A percentile compares a stretch with the other conserved stretches of the same genome.
These are phyloP conservation scores for Chiroxiphia lanceolata DNA, from an alignment of 2,797 vertebrate genomes.

Conservation along the genomic window DNA sequence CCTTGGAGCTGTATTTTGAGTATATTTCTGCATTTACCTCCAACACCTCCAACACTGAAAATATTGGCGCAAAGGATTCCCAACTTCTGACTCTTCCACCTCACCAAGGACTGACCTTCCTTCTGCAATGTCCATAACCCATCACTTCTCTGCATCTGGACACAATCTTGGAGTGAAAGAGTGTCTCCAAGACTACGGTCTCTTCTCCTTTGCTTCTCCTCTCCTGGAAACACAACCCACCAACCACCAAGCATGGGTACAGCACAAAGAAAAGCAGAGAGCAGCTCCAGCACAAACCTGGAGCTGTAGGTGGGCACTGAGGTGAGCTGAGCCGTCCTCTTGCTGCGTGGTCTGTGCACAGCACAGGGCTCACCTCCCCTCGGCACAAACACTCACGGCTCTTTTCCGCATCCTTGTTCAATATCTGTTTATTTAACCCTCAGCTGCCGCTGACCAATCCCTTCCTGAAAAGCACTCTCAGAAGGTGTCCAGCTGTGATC, in stretches of 20 bases:
- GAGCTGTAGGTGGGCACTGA: not conserved
- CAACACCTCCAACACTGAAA: not conserved
- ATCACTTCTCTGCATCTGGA: not conserved
- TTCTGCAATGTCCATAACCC: not conserved
- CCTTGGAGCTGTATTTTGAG: not conserved
- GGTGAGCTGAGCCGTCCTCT: not conserved
- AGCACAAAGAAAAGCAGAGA: not conserved
- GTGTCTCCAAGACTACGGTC: not conserved
- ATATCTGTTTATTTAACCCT: not conserved
- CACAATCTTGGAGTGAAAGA: not conserved
- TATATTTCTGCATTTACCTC: not conserved
- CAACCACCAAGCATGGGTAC: fast-evolving
- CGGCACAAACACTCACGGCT: fast-evolving
- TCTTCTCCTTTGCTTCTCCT: not conserved
- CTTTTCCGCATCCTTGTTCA: not conserved
- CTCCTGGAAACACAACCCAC: not conserved
- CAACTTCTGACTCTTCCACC: not conserved
- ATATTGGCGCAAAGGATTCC: not conserved
- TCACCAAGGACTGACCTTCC: not conserved
- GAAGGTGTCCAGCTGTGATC: not conserved
- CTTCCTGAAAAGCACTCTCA: not conserved
- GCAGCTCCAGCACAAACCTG: not conserved
- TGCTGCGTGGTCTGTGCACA: not conserved
- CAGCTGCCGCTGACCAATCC: not conserved
- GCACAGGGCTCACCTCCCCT: not conserved